Base-by-base conservation (phyloP, 2,888 invertebrate genomes). In the Lysandra bellargus region DNA sequence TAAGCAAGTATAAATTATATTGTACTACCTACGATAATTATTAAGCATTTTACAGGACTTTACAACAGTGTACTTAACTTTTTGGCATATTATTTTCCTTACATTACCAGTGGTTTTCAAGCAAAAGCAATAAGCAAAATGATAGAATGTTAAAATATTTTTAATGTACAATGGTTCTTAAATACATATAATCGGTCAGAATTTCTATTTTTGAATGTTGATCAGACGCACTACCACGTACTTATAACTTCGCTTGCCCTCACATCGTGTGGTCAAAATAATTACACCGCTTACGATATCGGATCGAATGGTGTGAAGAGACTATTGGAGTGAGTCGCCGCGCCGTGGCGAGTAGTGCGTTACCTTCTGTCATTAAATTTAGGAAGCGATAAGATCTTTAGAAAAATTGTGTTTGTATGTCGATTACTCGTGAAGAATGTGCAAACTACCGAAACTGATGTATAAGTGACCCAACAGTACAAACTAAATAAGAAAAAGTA, bases 351-450 rank as follows among this genome's bases (percentile, higher is more conserved):
- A 17, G 6, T 61, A n/a, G 61, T 61, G 23, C 61, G 61, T 61
- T 61, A 61, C 61, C 23, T 23, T 61, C 61, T 23, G 61, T 61
- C 61, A 61, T n/a, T 61, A 61, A 57, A 14, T 17, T 37, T 4
- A 14, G 69, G 69, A 69, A 37, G 37, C 69, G 33, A 37, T 69
- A 69, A 69, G 12, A 64, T 30, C 33, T 69, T 37, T 5, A 37
- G 33, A 37, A 69, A 64, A 37, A 69, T 37, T 14, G 69, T 69
- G 69, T 69, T 33, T 69, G 69, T 69, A 69, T 64, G 69, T 37
- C 69, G 69, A 69, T 17, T 33, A 69, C 33, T 14, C 33, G 33
- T 37, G 33, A 33, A 12, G 37, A 69, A 37, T 69, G 14, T 69
- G 33, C 69, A 69, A 69, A 69, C 5, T 69, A 37, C 69, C 69